Evolutionary conservation across 1,140 invertebrate genomes (phyloP), one percentile per base, ranked within the genome.

Genomic region (Centruroides sculpturatus): DNA sequence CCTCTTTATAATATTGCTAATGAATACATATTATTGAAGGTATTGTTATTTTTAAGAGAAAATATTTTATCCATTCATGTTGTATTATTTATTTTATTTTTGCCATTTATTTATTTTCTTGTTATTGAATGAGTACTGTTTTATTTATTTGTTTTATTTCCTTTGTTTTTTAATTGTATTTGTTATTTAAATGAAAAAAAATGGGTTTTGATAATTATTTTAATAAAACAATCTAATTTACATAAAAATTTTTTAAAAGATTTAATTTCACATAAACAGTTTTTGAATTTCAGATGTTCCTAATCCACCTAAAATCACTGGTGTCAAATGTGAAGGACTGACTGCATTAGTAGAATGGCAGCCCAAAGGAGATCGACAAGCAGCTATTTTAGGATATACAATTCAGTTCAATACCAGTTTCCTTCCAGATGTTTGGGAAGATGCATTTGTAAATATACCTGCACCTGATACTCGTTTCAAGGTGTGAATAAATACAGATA

Each of bases 321-420:
- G 61, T 66, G 80, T 91, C 5, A 72, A 74, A 3, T 94, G 93
- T 72, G 74, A 81, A 61, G 78, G 79, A 10, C 78, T 78, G 54
- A 83, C 85, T 61, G 87, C 91, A 0, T 78, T 81, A 3, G 79
- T 94, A 8, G 78, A 80, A 64, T 98, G 94, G 94, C 78, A 80
- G 68, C 83, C 92, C 6, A 85, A 85, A 80, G 85, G 92, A 63
- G 93, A 96, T 72, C 96, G 98, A 76, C 83, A 93, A 66, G 86
- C 93, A 4, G 91, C 93, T 5, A 95, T 99, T 68, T 79, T 92
- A 4, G 83, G 85, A 65, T 99, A 88, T 72, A 85, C 83, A 5
- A 87, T 99, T 61, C 88, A 98, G 72, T 89, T 87, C 71, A 97
- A 98, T 71, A 99, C 95, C 0, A 86, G 83, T 47, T 97, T 97